phyloP scores from a whole-genome alignment of 2,797 vertebrate species.

The Pseudopleuronectes americanus region DNA sequence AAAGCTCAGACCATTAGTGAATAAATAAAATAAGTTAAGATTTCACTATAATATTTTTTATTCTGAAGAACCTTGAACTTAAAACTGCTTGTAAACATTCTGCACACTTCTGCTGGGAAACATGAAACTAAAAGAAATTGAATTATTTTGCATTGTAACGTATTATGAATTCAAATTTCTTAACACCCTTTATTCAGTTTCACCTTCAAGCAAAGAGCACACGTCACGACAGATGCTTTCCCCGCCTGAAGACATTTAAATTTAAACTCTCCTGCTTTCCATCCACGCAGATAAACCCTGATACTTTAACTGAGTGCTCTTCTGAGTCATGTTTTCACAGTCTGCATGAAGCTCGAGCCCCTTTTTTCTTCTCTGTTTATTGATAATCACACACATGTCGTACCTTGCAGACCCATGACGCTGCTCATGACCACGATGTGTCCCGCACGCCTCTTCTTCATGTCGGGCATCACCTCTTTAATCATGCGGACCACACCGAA shows the following conservation, averaged over 20 bases:
- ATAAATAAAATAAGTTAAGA: too few relatives aligned
- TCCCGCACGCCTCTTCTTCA: constrained; percentile 89
- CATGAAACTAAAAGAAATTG: too few relatives aligned
- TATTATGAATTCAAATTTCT: too few relatives aligned
- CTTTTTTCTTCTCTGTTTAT: background rate
- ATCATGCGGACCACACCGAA: constrained; percentile 93
- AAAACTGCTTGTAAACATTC: background rate
- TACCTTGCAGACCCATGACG: constrained; percentile 95
- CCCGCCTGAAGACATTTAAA: background rate
- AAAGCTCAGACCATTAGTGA: too few relatives aligned
- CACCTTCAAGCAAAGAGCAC: background rate
- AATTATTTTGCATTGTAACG: too few relatives aligned
- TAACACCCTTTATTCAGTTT: background rate
- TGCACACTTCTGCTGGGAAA: background rate
- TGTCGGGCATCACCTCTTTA: constrained; percentile 91
- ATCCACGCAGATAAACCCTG: background rate
- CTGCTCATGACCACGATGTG: constrained; percentile 97
- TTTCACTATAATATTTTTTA: background rate
- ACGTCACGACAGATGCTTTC: too few relatives aligned
- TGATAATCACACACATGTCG: background rate
- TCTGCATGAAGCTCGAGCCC: too few relatives aligned
- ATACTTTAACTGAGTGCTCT: too few relatives aligned
- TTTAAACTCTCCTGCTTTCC: background rate
- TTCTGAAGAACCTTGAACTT: background rate
- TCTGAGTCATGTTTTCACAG: too few relatives aligned